Percentiles rank a stretch among this genome's conserved stretches.
phyloP scores from a whole-genome alignment of 1,140 invertebrate genomes.

The Nymphalis io region DNA sequence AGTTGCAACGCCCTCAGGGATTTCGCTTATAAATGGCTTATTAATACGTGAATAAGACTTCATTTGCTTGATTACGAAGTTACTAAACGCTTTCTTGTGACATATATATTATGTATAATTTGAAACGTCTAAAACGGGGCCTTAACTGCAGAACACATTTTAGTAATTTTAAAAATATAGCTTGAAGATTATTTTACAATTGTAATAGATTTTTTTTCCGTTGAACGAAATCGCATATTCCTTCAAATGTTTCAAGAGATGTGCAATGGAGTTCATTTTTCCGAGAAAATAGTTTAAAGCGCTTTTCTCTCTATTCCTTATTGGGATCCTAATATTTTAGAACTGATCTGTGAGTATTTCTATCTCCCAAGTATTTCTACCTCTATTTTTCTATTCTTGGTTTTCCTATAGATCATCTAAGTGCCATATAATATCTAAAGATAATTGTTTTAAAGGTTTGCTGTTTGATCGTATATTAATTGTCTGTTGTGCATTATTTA shows the following conservation, averaged over 20 bases:
- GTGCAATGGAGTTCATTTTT: not conserved
- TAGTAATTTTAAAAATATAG: not conserved
- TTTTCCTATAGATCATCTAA: not conserved
- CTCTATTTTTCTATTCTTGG: not conserved
- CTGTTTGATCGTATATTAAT: too few species aligned
- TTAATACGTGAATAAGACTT: conserved; percentile 31
- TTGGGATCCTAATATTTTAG: not conserved
- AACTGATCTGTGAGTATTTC: not conserved
- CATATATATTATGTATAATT: conserved; percentile 2
- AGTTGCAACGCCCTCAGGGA: conserved; percentile 35
- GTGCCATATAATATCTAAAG: not conserved
- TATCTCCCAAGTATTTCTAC: conserved; percentile 3
- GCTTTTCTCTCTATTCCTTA: not conserved
- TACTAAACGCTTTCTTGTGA: conserved; percentile 19
- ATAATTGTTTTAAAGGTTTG: not conserved
- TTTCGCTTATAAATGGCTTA: conserved; percentile 35
- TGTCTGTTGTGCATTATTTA: too few species aligned
- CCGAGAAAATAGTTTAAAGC: conserved; percentile 3
- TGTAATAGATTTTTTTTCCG: not conserved
- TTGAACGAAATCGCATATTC: conserved; percentile 1
- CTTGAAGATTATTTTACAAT: not conserved
- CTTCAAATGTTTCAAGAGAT: not conserved
- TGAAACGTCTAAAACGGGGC: not conserved
- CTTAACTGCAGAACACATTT: not conserved
- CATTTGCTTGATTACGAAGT: conserved; percentile 24